These are phyloP conservation scores for Mormyrus hasselquistii DNA, from an alignment of 2,797 vertebrate species.

Conservation along the genomic window DNA sequence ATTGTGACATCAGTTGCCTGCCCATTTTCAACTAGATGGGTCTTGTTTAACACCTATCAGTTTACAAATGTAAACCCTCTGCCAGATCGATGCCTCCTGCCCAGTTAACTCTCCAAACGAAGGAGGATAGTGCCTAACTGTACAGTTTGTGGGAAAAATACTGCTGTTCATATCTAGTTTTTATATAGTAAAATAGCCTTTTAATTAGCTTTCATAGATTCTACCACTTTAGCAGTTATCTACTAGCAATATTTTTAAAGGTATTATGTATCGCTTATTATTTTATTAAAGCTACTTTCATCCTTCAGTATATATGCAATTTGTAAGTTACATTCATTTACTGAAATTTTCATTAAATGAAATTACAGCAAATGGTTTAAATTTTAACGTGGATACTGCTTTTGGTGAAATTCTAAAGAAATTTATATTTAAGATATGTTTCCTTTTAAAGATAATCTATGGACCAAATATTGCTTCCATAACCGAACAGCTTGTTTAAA, in stretches of 20 bases:
- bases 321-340: neutral
- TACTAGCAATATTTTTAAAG: neutral
- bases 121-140: neutral
- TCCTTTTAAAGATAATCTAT: neutral
- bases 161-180: neutral
- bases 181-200: neutral
- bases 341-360: neutral
- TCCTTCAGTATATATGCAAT: neutral
- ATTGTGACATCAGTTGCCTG: conserved; percentile 8
- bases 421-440: neutral
- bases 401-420: neutral
- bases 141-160: neutral
- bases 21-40: neutral
- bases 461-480: neutral
- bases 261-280: neutral
- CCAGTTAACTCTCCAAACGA: neutral
- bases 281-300: neutral
- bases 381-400: neutral
- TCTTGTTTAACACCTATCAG: conserved; percentile 1
- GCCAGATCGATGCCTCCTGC: conserved; percentile 9
- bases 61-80: conserved; percentile 16
- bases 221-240: neutral
- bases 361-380: neutral
- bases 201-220: neutral
- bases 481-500: neutral